Conservation (phyloP, 2,888 invertebrate species). For the Eustalomyia histrio region DNA sequence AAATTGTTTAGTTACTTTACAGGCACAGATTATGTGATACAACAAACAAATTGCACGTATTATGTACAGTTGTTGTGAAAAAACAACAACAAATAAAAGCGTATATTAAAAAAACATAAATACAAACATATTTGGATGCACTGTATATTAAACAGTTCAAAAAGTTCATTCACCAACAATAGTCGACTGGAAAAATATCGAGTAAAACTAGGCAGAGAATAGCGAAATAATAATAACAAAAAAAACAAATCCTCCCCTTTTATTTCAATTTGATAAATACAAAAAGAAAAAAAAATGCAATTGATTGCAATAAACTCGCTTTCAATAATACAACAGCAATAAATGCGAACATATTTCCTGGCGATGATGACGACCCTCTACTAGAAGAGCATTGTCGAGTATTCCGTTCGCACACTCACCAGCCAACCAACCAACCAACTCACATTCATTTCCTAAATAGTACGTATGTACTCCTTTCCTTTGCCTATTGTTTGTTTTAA, state of each 20-base stretch:
- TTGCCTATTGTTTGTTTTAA: constrained; percentile 29
- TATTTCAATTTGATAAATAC: constrained; percentile 2
- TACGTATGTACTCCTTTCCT: constrained; percentile 21
- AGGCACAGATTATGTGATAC: neutral
- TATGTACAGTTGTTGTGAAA: constrained; percentile 12
- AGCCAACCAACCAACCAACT: neutral
- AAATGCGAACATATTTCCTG: constrained; percentile 40
- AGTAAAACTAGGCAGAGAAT: constrained; percentile 50
- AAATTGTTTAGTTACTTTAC: neutral
- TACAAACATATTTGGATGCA: constrained; percentile 32
- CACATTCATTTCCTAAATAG: constrained; percentile 1
- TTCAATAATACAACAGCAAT: constrained; percentile 52
- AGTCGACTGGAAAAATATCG: constrained; percentile 54
- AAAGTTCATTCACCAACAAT: constrained; percentile 67
- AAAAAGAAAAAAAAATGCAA: constrained; percentile 48
- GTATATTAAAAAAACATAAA: constrained; percentile 1
- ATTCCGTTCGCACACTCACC: neutral
- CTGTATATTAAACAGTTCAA: constrained; percentile 48
- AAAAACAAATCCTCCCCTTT: constrained; percentile 39
- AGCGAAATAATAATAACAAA: constrained; percentile 45
- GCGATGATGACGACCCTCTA: constrained; percentile 18
- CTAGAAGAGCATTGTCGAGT: neutral
- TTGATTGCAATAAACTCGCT: constrained; percentile 60
- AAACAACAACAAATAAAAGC: constrained; percentile 21
- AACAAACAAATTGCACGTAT: constrained; percentile 40